These are phyloP conservation scores for Megaceryle torquata DNA, from an alignment of 2,113 vertebrate species.

Conservation along the genomic window DNA sequence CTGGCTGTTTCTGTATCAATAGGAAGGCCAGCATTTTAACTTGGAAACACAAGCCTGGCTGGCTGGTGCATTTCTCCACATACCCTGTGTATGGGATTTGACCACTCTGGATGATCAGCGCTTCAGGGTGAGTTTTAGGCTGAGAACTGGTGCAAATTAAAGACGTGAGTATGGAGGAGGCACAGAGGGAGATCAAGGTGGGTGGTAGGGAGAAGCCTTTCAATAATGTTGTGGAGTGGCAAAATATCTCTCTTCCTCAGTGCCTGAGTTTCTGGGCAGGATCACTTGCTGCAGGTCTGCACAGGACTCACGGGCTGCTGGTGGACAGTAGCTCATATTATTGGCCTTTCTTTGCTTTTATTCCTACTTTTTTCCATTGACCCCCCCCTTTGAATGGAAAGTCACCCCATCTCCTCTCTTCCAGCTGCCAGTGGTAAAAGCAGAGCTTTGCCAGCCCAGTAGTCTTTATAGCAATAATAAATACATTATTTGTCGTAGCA, in stretches of 20 bases:
- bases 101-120: background rate
- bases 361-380: background rate
- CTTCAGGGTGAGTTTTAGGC: background rate
- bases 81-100: background rate
- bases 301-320: background rate
- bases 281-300: background rate
- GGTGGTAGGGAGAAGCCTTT: background rate
- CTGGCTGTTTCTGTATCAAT: background rate
- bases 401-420: background rate
- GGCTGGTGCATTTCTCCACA: background rate
- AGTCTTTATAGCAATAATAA: background rate
- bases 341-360: background rate
- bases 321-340: background rate
- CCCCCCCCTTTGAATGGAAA: background rate
- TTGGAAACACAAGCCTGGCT: background rate
- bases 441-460: background rate
- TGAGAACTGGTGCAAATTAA: background rate
- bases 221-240: background rate
- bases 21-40: background rate
- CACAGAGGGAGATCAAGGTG: background rate
- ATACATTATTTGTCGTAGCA: background rate
- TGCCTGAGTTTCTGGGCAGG: background rate
- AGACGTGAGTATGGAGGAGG: background rate
- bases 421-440: background rate
- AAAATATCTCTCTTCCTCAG: background rate